Evolutionary conservation across 2,888 invertebrate genomes (phyloP).

Genomic region (Drosophila pseudotakahashii): DNA sequence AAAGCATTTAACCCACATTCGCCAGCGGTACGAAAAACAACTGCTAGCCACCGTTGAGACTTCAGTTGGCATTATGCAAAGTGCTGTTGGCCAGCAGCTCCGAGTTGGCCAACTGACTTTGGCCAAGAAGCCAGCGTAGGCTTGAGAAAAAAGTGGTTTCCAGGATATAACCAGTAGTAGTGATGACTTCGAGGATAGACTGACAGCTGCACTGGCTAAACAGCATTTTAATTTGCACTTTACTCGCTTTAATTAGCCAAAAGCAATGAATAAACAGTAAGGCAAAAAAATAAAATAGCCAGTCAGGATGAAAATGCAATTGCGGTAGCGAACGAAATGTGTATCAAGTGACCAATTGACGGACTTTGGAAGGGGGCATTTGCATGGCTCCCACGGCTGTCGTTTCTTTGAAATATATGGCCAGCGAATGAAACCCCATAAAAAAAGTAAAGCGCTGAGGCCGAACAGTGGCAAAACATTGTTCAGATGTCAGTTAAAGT

Average conservation of each 20-base stretch:
- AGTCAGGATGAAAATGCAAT: slow-evolving; percentile 24
- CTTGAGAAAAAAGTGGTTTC: neutral
- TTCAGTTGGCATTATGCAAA: slow-evolving; percentile 60
- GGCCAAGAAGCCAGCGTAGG: slow-evolving; percentile 37
- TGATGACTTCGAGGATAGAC: slow-evolving; percentile 13
- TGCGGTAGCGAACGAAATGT: slow-evolving; percentile 48
- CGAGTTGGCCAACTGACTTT: slow-evolving; percentile 23
- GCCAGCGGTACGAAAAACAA: slow-evolving; percentile 25
- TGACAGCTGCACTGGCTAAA: slow-evolving; percentile 47
- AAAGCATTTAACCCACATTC: slow-evolving; percentile 80
- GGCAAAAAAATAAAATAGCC: neutral
- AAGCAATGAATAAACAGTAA: slow-evolving; percentile 36
- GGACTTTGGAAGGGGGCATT: slow-evolving; percentile 56
- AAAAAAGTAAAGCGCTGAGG: slow-evolving; percentile 15
- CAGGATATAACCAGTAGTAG: neutral
- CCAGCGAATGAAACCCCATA: slow-evolving; percentile 57
- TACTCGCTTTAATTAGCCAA: slow-evolving; percentile 67
- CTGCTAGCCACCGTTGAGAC: slow-evolving; percentile 39
- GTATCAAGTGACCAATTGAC: slow-evolving; percentile 74
- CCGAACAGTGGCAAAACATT: slow-evolving; percentile 48
- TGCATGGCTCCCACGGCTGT: slow-evolving; percentile 74
- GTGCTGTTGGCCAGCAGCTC: slow-evolving; percentile 38
- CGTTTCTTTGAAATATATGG: slow-evolving; percentile 61
- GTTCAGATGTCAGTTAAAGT: slow-evolving; percentile 8
- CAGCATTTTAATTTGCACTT: slow-evolving; percentile 71